These are phyloP conservation scores for Origma solitaria DNA, from an alignment of 2,113 vertebrate species.

Conservation along the genomic window DNA sequence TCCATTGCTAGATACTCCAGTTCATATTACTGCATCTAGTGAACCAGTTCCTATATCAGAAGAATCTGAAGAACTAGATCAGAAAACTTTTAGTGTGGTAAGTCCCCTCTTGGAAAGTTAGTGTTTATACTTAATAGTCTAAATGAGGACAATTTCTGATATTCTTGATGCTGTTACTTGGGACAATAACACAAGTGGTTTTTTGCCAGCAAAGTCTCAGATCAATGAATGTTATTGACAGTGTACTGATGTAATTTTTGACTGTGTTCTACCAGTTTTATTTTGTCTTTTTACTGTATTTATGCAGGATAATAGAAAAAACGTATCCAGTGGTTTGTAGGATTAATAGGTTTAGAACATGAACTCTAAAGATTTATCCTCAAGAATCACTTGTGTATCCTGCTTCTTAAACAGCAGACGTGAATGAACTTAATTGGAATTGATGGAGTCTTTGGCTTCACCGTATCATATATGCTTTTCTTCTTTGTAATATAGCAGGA, in stretches of 20 bases:
- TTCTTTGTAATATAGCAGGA: background rate
- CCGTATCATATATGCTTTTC: background rate
- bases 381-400: background rate
- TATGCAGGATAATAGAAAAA: background rate
- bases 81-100: constrained; percentile 98
- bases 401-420: background rate
- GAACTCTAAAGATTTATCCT: background rate
- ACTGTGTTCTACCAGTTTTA: background rate
- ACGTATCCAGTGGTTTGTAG: background rate
- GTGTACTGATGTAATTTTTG: background rate
- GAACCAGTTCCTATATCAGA: constrained; percentile 85
- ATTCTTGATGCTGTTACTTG: background rate
- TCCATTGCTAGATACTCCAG: constrained; percentile 74
- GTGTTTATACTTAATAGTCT: background rate
- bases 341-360: background rate
- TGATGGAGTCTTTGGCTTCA: background rate
- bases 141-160: background rate
- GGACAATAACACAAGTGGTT: background rate
- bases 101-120: constrained; percentile 1
- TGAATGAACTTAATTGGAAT: background rate
- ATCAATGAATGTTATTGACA: background rate
- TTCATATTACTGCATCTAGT: constrained; percentile 85
- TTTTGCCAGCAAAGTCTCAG: background rate
- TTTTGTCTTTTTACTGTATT: background rate
- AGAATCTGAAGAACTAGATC: constrained; percentile 95